Percentiles rank a stretch among this genome's conserved stretches.
These are phyloP conservation scores for Idaea dimidiata DNA, from an alignment of 2,888 invertebrate species.

Conservation along the genomic window DNA sequence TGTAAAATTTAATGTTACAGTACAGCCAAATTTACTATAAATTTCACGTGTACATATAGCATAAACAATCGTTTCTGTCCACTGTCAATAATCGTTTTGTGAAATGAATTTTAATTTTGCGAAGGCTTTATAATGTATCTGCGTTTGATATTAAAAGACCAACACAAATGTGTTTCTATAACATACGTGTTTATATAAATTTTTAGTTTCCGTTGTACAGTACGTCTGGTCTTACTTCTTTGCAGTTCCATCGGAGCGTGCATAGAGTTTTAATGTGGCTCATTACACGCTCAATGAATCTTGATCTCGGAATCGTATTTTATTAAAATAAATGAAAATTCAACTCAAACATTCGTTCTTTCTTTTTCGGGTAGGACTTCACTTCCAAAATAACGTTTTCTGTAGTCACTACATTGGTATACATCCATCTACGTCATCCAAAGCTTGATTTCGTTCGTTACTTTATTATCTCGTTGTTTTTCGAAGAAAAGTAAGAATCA, in stretches of 20 bases:
- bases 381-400: neutral
- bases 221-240: slow-evolving; percentile 48
- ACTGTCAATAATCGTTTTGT: neutral
- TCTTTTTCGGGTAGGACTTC: neutral
- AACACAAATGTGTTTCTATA: neutral
- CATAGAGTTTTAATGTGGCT: slow-evolving; percentile 59
- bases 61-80: neutral
- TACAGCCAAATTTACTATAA: neutral
- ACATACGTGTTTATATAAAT: slow-evolving; percentile 29
- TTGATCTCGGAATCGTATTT: slow-evolving; percentile 17
- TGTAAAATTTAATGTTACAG: neutral
- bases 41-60: neutral
- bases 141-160: neutral
- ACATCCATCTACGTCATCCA: neutral
- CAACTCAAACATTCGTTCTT: neutral
- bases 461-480: neutral
- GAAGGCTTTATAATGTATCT: neutral
- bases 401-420: neutral
- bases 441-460: neutral
- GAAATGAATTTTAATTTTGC: neutral
- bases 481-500: neutral
- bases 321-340: slow-evolving; percentile 18
- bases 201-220: slow-evolving; percentile 63
- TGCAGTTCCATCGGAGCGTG: slow-evolving; percentile 59
- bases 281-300: slow-evolving; percentile 35